These are phyloP conservation scores for Rhea americana DNA, from an alignment of 2,113 vertebrate species.

Conservation along the genomic window DNA sequence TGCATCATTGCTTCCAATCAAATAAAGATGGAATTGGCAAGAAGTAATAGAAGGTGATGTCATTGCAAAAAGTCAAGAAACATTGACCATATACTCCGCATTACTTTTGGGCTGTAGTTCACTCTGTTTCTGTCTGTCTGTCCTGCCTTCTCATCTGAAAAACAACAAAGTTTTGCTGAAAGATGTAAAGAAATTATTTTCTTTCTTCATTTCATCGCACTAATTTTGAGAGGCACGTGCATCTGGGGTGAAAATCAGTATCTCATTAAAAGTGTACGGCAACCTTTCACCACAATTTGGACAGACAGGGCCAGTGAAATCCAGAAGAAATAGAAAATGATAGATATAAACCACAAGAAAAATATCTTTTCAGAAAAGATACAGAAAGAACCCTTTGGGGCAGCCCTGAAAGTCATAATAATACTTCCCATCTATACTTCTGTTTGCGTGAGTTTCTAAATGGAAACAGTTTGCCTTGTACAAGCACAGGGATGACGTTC, in stretches of 20 bases:
- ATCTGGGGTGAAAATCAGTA: neutral
- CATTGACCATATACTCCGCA: neutral
- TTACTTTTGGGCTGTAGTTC: neutral
- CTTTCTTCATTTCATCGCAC: neutral
- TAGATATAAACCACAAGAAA: neutral
- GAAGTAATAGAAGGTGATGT: neutral
- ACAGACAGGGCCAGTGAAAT: neutral
- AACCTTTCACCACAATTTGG: neutral
- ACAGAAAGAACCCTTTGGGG: neutral
- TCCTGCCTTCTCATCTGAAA: neutral
- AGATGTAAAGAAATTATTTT: neutral
- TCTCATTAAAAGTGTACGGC: neutral
- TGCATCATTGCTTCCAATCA: slow-evolving; percentile 14
- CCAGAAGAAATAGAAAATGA: neutral
- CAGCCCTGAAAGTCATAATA: neutral
- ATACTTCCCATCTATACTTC: neutral
- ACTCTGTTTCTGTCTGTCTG: neutral
- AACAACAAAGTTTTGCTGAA: neutral
- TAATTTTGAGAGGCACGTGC: neutral
- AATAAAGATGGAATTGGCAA: slow-evolving; percentile 13
- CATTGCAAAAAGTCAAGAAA: neutral
- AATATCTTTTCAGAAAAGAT: neutral
- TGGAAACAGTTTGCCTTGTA: neutral
- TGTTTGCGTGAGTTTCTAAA: slow-evolving; percentile 7
- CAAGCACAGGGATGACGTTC: neutral